Evolutionary conservation across 1,140 invertebrate genomes (phyloP).

Genomic region (Apis florea): DNA sequence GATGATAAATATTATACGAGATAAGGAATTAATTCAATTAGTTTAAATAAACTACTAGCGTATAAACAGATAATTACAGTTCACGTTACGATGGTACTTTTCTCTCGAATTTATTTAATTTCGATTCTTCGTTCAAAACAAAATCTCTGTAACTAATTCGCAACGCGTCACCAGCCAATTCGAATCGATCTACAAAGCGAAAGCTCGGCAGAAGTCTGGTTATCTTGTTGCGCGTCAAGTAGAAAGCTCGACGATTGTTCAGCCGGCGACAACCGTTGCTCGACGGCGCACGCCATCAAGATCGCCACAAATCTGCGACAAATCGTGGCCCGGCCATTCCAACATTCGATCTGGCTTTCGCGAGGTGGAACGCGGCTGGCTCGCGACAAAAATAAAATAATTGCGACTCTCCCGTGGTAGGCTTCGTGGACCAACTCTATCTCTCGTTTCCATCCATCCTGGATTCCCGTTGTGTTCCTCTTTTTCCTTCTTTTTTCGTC

Average conservation of each 20-base stretch:
- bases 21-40: too few species aligned
- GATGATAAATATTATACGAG: too few species aligned
- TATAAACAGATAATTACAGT: too few species aligned
- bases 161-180: constrained; percentile 14
- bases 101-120: too few species aligned
- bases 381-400: constrained; percentile 30
- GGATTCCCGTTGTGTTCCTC: neutral
- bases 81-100: too few species aligned
- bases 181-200: neutral
- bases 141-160: neutral
- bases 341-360: neutral
- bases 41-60: too few species aligned
- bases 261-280: constrained; percentile 6
- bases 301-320: constrained; percentile 38
- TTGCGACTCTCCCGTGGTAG: constrained; percentile 5
- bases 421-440: constrained; percentile 17
- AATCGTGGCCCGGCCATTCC: neutral
- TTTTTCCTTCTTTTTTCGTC: neutral
- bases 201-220: constrained; percentile 11
- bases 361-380: neutral
- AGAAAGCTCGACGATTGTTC: constrained; percentile 57
- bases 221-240: constrained; percentile 43
- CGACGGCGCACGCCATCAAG: constrained; percentile 11
- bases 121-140: neutral
- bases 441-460: neutral